Evolutionary conservation across 2,888 invertebrate species (phyloP), one percentile per base, ranked within the genome.

Genomic region (Drosophila peninsularis): DNA sequence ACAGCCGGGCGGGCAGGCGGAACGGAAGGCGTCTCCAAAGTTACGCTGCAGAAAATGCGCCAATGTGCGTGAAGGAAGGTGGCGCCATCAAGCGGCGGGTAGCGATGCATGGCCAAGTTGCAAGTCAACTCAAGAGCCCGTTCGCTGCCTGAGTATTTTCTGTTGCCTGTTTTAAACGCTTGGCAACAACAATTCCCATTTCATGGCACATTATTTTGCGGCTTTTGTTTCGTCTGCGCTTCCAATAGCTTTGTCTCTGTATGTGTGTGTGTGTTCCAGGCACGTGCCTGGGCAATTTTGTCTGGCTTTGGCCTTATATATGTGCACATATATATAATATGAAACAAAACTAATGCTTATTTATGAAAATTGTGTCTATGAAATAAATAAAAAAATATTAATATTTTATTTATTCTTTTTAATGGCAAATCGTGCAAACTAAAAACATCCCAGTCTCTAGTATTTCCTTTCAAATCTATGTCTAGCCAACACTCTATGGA

Each of bases 171-270:
- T 72, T 56, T 49, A 62, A 54, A 50, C 44, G 70, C 50, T 54
- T 70, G 70, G 58, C 75, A 82, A 76, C 71, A 80, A 66, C 77
- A 81, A 88, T 90, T 89, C 85, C 88, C 82, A 90, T 90, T 90
- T 90, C 90, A 90, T 90, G 89, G 85, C 88, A 90, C 88, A 90
- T 90, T 90, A 90, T 89, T 90, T 88, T 90, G 90, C 73, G 88
- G 84, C 85, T 83, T 78, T 87, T 82, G 88, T 85, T 79, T 88
- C 82, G 76, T 75, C 76, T 82, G 69, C 58, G 39, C 49, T 56
- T 62, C 74, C 78, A 71, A 75, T 66, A 64, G 0, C 21, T 49
- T 27, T 55, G 39, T 27, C 2, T 30, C 30, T 30, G 39, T 66
- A 9, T 37, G 27, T 45, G 24, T 21, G 5, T 62, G 36, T 65